Base-by-base conservation (phyloP, 1,140 invertebrate genomes). In the Temnothorax nylanderi region DNA sequence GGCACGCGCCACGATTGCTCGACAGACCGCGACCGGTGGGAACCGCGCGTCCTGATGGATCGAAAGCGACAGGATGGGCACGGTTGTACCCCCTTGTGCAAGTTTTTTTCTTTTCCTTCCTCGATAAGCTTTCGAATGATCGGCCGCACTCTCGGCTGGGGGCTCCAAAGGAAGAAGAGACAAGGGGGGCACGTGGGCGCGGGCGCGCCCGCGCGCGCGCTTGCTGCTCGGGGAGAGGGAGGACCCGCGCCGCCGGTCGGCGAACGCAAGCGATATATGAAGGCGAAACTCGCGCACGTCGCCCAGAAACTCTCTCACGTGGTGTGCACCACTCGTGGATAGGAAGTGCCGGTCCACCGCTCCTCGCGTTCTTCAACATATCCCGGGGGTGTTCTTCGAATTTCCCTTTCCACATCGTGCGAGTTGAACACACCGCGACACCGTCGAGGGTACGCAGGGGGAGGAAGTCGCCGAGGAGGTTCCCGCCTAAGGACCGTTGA, bases 231-330 rank as follows among this genome's bases (percentile, higher is more conserved):
- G 86, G 87, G 88, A 90, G 91, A 90, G 92, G 91, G 93, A 92
- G 89, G 91, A 90, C 80, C 76, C 88, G 71, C 47, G 67, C 74
- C 21, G 82, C 56, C 65, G 64, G 87, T 82, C n/a, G 89, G 89
- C 90, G 90, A 87, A 91, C 80, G 64, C 60, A 78, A 87, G 87
- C 94, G 93, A 95, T 95, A 95, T 95, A 95, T 95, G 94, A 95
- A 95, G 92, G 94, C 93, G 94, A 95, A 94, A 94, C 93, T 86
- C 88, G 92, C 91, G 91, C 93, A 87, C 93, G 69, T 75, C 91
- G 93, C 90, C 93, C 93, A 93, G 89, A 92, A 92, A 93, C 93
- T 93, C 92, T 76, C 62, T 74, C 89, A 94, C 91, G 91, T 90
- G 87, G 60, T 87, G 86, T 85, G 51, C 51, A 75, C 69, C 69